Evolutionary conservation across 1,140 invertebrate species (phyloP).

Genomic region (honey bee (Apis mellifera)): Amel_HAv3.1 CM009941.2:6422501-6423000

Average conservation of each 20-base stretch:
- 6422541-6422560: background rate
- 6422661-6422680: no score
- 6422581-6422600: no score
- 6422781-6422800: no score
- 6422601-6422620: background rate
- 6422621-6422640: no score
- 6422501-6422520: background rate
- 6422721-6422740: no score
- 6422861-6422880: slow-evolving; percentile 83
- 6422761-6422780: no score
- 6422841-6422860: slow-evolving; percentile 86
- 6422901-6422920: slow-evolving; percentile 86
- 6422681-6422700: no score
- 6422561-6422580: no score
- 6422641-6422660: no score
- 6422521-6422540: background rate
- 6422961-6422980: slow-evolving; percentile 84
- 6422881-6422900: slow-evolving; percentile 88
- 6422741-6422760: no score
- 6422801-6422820: background rate
- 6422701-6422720: no score
- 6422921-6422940: slow-evolving; percentile 87
- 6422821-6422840: background rate
- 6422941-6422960: slow-evolving; percentile 87
- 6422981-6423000: slow-evolving; percentile 80